Percentiles rank a stretch among this genome's conserved stretches.
These are phyloP conservation scores for Caenorhabditis sinica DNA, from an alignment of 2,888 invertebrate species.

Conservation along the genomic window DNA sequence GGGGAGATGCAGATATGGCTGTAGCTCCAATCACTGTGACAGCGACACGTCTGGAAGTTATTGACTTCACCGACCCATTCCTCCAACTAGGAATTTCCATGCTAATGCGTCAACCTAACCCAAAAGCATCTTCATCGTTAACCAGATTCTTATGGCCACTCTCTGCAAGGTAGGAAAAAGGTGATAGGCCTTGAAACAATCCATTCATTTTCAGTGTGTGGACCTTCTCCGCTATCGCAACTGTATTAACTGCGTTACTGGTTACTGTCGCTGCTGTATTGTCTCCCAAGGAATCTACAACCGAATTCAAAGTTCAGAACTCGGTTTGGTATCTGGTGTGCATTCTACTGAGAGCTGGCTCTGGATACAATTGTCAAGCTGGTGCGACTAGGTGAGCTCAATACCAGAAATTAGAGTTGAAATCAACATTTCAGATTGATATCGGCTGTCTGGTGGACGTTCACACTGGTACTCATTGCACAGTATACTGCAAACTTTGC, in stretches of 20 bases:
- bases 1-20: slow-evolving; percentile 91
- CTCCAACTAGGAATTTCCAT: slow-evolving; percentile 85
- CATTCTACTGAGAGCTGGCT: slow-evolving; percentile 95
- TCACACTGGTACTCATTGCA: slow-evolving; percentile 97
- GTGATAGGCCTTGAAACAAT: neutral
- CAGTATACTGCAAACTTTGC: slow-evolving; percentile 99
- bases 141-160: slow-evolving; percentile 97
- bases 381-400: slow-evolving; percentile 63
- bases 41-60: slow-evolving; percentile 91
- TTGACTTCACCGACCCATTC: slow-evolving; percentile 86
- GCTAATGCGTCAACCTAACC: slow-evolving; percentile 92
- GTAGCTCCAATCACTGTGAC: slow-evolving; percentile 98
- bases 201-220: slow-evolving; percentile 88
- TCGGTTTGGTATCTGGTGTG: slow-evolving; percentile 85
- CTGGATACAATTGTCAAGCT: slow-evolving; percentile 94
- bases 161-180: slow-evolving; percentile 87
- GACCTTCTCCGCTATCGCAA: slow-evolving; percentile 98
- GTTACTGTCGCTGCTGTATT: slow-evolving; percentile 85
- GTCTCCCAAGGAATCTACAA: slow-evolving; percentile 84
- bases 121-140: slow-evolving; percentile 89
- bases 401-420: neutral
- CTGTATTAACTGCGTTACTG: slow-evolving; percentile 84
- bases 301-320: slow-evolving; percentile 77
- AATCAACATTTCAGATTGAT: slow-evolving; percentile 50
- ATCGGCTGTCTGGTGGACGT: slow-evolving; percentile 93